Conservation (phyloP, 2,797 vertebrate species). For the Loriculus beryllinus region DNA sequence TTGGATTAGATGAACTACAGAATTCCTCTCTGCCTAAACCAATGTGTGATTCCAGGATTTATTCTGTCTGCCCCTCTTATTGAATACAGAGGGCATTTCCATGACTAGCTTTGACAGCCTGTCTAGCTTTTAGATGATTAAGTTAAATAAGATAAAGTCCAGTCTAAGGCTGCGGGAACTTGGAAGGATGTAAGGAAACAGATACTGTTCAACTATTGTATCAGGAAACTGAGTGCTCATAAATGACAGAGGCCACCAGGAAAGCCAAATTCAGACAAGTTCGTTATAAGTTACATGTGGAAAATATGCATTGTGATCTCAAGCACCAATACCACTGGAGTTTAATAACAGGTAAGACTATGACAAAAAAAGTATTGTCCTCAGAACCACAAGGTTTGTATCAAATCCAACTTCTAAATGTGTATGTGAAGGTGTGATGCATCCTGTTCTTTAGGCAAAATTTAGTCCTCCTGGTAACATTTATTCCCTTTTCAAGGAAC, state of each 20-base stretch:
- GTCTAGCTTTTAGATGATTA: neutral
- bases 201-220: neutral
- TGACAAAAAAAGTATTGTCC: neutral
- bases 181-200: neutral
- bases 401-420: neutral
- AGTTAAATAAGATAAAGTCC: neutral
- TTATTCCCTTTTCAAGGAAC: neutral
- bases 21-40: neutral
- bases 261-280: neutral
- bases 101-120: neutral
- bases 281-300: neutral
- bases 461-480: neutral
- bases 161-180: neutral
- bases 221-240: rapidly evolving
- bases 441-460: neutral
- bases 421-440: neutral
- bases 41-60: neutral
- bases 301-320: neutral
- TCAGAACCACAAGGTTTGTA: neutral
- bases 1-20: neutral
- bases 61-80: neutral
- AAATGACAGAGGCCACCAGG: neutral
- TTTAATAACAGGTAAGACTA: neutral
- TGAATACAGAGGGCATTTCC: rapidly evolving
- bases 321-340: neutral